Percentiles rank a stretch among this genome's conserved stretches.
Evolutionary conservation across 2,797 vertebrate genomes (phyloP).

Genomic region (Lepus oiostolus): DNA sequence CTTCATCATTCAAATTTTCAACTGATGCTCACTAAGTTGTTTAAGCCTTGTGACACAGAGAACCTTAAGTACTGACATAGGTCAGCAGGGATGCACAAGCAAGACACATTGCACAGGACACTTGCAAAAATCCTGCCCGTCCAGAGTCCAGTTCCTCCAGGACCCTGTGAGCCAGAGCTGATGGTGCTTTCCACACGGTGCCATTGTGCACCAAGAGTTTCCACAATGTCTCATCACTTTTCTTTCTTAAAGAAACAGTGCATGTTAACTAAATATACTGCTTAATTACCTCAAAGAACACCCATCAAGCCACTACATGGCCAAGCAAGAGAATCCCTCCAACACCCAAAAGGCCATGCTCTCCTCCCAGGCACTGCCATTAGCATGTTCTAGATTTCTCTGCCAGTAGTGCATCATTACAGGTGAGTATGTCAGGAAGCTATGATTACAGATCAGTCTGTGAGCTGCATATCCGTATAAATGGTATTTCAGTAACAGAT

Average conservation of each 20-base stretch:
- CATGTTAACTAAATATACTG: neutral
- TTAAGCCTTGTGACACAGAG: neutral
- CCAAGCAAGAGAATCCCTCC: neutral
- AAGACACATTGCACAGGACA: neutral
- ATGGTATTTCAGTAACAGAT: too few relatives aligned
- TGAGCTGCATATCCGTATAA: too few relatives aligned
- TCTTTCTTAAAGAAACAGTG: neutral
- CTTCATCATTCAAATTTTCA: constrained; percentile 44
- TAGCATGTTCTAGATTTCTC: too few relatives aligned
- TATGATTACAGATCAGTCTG: too few relatives aligned
- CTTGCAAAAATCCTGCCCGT: neutral
- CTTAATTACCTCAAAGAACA: neutral
- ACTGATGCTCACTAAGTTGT: neutral
- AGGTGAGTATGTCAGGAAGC: too few relatives aligned
- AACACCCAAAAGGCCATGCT: neutral
- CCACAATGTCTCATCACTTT: neutral
- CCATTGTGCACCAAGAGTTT: neutral
- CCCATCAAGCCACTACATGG: neutral
- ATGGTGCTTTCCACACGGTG: neutral
- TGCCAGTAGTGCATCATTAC: too few relatives aligned
- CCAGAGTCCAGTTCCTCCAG: neutral
- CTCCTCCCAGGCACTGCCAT: neutral
- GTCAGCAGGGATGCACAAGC: neutral
- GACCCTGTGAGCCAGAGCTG: neutral
- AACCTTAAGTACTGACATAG: neutral